Percentiles rank a stretch among this genome's conserved stretches.
Evolutionary conservation across 2,797 vertebrate genomes (phyloP).

Genomic region (Monodelphis domestica): DNA sequence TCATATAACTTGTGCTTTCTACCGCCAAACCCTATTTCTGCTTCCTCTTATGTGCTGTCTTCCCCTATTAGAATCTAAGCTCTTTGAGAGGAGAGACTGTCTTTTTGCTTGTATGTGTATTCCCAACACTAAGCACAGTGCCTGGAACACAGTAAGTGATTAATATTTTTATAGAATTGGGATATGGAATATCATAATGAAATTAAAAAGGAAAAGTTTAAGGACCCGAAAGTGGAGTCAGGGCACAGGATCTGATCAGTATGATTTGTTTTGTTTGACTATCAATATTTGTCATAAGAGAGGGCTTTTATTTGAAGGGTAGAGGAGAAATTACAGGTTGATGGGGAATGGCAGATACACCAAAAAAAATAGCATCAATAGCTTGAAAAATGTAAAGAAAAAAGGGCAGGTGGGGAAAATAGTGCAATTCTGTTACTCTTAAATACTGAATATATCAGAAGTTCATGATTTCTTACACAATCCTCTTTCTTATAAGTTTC

Average conservation of each 20-base stretch:
- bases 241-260: neutral
- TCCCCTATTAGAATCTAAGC: neutral
- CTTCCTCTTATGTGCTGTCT: neutral
- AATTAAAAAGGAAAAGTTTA: neutral
- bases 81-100: neutral
- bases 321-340: neutral
- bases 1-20: neutral
- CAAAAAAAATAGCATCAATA: neutral
- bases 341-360: neutral
- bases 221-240: neutral
- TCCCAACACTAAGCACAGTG: neutral
- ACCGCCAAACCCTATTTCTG: neutral
- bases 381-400: neutral
- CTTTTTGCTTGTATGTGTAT: neutral
- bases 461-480: neutral
- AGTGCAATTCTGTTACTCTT: neutral
- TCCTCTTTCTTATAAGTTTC: neutral
- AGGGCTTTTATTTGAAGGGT: neutral
- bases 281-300: neutral
- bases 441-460: neutral
- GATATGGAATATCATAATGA: neutral
- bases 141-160: neutral
- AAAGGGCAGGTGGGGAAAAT: neutral
- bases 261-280: neutral
- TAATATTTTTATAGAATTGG: neutral